These are phyloP conservation scores for Channa maculata DNA, from an alignment of 2,113 vertebrate genomes.

Conservation along the genomic window DNA sequence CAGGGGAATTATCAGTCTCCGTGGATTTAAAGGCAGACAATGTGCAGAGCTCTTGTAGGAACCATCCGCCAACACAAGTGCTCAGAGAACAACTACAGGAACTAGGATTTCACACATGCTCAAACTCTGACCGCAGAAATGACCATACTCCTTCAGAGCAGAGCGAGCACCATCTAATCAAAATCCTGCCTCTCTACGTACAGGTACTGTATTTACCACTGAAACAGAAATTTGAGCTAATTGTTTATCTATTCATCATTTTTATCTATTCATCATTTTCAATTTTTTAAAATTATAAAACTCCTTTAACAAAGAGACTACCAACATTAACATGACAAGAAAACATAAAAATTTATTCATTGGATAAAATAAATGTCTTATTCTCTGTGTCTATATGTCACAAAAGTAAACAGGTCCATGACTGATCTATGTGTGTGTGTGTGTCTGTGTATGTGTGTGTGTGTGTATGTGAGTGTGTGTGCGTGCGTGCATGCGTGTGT, in stretches of 20 bases:
- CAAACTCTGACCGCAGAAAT: conserved; percentile 6
- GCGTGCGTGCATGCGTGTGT: too few species aligned
- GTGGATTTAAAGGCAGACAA: conserved; percentile 61
- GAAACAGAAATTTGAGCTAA: background rate
- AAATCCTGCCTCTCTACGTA: conserved; percentile 76
- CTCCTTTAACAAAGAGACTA: too few species aligned
- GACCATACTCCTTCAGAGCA: conserved; percentile 32
- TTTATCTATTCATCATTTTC: conserved; percentile 1
- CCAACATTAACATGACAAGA: too few species aligned
- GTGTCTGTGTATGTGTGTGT: background rate
- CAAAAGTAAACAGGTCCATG: background rate
- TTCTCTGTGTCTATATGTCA: conserved; percentile 1
- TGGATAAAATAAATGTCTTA: background rate
- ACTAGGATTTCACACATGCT: conserved; percentile 52
- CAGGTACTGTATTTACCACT: conserved; percentile 71
- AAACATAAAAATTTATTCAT: too few species aligned
- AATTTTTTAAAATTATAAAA: background rate
- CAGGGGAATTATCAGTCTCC: conserved; percentile 71
- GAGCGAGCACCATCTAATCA: conserved; percentile 57
- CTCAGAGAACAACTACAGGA: conserved; percentile 72
- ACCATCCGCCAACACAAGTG: conserved; percentile 37
- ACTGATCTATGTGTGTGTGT: conserved; percentile 15
- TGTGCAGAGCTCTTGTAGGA: conserved; percentile 35
- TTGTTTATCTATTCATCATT: background rate
- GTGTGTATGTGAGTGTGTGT: conserved; percentile 3